Percentiles rank a stretch among this genome's conserved stretches.
Evolutionary conservation across 2,113 vertebrate species (phyloP).

Genomic region (Ceuthmochares aereus): DNA sequence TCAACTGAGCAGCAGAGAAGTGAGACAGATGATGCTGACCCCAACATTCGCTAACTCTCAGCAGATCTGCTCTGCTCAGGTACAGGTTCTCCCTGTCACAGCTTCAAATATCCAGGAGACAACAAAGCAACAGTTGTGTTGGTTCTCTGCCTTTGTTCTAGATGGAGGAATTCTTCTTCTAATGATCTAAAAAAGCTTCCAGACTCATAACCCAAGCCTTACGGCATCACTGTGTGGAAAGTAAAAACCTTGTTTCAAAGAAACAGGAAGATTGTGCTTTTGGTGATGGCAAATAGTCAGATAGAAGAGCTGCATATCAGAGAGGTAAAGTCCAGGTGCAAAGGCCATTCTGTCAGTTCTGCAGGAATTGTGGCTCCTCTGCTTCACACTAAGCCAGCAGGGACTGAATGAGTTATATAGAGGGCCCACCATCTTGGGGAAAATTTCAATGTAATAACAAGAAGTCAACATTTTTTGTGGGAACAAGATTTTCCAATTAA

Average conservation of each 20-base stretch:
- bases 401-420: background rate
- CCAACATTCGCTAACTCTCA: background rate
- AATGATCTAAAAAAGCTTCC: background rate
- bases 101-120: background rate
- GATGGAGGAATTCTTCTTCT: background rate
- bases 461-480: background rate
- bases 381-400: background rate
- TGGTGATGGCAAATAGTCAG: background rate
- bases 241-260: background rate
- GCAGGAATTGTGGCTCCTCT: background rate
- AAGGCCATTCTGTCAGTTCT: background rate
- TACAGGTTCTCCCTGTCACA: background rate
- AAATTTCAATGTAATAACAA: background rate
- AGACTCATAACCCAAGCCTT: background rate
- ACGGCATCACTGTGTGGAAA: background rate
- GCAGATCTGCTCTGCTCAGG: background rate
- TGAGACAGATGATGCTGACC: accelerated
- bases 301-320: background rate
- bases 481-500: background rate
- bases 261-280: background rate
- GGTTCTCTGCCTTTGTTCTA: background rate
- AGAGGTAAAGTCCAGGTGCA: background rate
- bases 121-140: background rate
- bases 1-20: background rate
- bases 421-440: background rate